Conservation (phyloP, 2,888 invertebrate species). For the Xestobium rufovillosum region DNA sequence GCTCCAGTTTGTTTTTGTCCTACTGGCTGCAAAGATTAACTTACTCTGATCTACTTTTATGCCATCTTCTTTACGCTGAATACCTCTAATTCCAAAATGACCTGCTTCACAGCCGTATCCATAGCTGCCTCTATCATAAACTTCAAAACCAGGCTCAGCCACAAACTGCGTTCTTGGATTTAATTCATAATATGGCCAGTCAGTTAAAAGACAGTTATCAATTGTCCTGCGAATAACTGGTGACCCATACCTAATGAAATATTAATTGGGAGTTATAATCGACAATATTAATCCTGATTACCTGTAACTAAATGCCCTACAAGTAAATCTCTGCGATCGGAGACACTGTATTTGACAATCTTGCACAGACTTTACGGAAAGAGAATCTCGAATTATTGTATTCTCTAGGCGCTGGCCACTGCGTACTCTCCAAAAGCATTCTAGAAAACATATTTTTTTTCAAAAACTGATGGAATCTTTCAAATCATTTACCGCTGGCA, state of each 20-base stretch:
- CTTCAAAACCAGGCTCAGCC: constrained; percentile 59
- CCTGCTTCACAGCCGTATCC: constrained; percentile 76
- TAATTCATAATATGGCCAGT: constrained; percentile 62
- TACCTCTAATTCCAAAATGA: constrained; percentile 39
- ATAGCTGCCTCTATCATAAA: constrained; percentile 74
- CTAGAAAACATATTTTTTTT: constrained; percentile 41
- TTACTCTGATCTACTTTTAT: constrained; percentile 36
- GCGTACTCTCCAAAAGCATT: constrained; percentile 77
- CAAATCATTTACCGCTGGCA: constrained; percentile 39
- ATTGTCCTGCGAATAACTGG: constrained; percentile 56
- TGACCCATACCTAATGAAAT: constrained; percentile 54
- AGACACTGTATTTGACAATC: constrained; percentile 77
- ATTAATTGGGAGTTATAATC: background rate
- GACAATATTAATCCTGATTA: constrained; percentile 31
- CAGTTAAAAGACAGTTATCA: constrained; percentile 72
- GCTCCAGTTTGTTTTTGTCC: no score
- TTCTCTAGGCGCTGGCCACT: constrained; percentile 63
- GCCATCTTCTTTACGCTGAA: constrained; percentile 26
- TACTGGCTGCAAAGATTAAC: no score
- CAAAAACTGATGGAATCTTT: constrained; percentile 3
- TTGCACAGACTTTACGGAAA: constrained; percentile 62
- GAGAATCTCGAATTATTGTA: constrained; percentile 55
- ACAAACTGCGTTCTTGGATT: constrained; percentile 51
- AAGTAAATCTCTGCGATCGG: constrained; percentile 64
- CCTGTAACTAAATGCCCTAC: constrained; percentile 73